Evolutionary conservation across 1,140 invertebrate genomes (phyloP), one percentile per base, ranked within the genome.

Genomic region (Aphaenogaster floridana): DNA sequence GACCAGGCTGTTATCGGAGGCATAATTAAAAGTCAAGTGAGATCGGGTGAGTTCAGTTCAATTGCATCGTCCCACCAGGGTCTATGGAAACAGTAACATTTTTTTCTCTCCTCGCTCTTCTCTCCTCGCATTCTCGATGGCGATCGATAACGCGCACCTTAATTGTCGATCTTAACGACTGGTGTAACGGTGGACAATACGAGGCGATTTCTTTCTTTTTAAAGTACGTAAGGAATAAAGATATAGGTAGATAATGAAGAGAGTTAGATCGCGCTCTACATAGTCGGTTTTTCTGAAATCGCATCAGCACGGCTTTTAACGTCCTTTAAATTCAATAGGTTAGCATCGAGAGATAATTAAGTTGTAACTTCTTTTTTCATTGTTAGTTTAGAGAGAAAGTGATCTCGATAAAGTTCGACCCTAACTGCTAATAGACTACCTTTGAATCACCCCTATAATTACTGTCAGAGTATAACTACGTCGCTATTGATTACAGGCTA

Each of bases 11-110:
- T 95, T 94, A 28, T 84, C 78, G 59, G 94, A 95, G 94, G 93
- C 93, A 93, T 94, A 93, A 94, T 95, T 93, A 93, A 94, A 94
- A 94, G 91, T 94, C 92, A 94, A 93, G 89, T 94, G 93, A 94
- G 94, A 94, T 93, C 91, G 93, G 90, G 92, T 93, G 90, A 94
- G 88, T 93, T 84, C 88, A 92, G 89, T 93, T 93, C 89, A 91
- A 93, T 93, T 92, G 90, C 92, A 94, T 94, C 93, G 91, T 93
- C 89, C 92, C 92, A 93, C 92, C 93, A 91, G 92, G 90, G 91
- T 91, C 88, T 90, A 91, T 84, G 88, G 80, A 91, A 90, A 92
- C 86, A 91, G 87, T 91, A 83, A 89, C 88, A 81, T 57, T 57
- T 88, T 86, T 50, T 86, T 39, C 68, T 61, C 9, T 84, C 39